Evolutionary conservation across 37 sponge, comb jelly and placozoan species (phyloP).

Genomic region (Beroe ovata): DNA sequence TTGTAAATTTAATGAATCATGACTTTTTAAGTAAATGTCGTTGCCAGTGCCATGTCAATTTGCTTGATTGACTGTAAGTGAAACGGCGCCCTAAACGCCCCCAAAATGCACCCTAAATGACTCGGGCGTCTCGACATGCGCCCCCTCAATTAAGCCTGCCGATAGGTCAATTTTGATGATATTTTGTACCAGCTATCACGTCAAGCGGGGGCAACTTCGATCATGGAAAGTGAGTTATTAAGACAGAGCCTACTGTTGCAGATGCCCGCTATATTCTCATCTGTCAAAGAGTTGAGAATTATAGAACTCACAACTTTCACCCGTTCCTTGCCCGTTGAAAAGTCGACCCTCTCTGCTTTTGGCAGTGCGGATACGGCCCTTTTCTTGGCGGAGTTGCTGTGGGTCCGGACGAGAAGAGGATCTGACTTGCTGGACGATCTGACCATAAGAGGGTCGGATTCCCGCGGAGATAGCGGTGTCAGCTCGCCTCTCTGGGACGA

Average conservation of each 20-base stretch:
- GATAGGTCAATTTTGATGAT: too few relatives aligned
- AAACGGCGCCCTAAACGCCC: too few relatives aligned
- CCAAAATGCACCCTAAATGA: too few relatives aligned
- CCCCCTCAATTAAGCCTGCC: too few relatives aligned
- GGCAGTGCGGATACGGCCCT: neutral
- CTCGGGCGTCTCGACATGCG: too few relatives aligned
- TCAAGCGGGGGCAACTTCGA: constrained; percentile 1
- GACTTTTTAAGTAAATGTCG: too few relatives aligned
- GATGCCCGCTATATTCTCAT: neutral
- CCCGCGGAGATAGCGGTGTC: neutral
- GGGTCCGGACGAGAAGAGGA: neutral
- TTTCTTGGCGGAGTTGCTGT: too few relatives aligned
- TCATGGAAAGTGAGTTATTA: constrained; percentile 3
- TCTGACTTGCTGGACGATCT: neutral
- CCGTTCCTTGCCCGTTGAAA: constrained; percentile 40
- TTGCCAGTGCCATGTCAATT: too few relatives aligned
- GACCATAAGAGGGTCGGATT: constrained; percentile 27
- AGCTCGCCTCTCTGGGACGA: neutral
- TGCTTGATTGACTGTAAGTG: too few relatives aligned
- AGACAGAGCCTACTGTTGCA: neutral
- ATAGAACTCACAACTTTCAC: neutral
- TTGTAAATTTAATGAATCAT: too few relatives aligned
- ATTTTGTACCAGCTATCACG: too few relatives aligned
- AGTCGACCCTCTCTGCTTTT: constrained; percentile 36
- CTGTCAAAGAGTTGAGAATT: constrained; percentile 27